phyloP scores from a whole-genome alignment of 1,140 invertebrate genomes.

The Papilio dardanus region DNA sequence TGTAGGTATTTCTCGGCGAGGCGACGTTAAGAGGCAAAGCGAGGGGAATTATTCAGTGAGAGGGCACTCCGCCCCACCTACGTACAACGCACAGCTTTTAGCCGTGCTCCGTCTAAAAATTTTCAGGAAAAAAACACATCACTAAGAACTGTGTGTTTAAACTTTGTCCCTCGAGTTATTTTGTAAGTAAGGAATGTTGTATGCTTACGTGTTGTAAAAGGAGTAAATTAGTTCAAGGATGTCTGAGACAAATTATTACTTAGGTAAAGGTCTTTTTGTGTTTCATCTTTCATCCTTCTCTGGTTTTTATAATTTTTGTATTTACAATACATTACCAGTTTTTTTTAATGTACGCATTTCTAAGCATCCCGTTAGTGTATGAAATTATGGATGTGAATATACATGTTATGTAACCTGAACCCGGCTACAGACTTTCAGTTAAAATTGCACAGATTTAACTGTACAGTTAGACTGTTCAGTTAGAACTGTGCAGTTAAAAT shows the following conservation, averaged over 20 bases:
- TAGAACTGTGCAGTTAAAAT: no score
- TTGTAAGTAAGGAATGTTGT: not conserved
- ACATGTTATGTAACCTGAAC: no score
- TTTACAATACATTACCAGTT: no score
- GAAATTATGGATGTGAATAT: no score
- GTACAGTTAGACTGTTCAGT: no score
- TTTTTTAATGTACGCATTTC: no score
- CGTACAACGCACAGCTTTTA: slow-evolving; percentile 33
- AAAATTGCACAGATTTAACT: no score
- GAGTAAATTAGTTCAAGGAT: not conserved
- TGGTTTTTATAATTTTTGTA: no score
- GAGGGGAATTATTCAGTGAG: slow-evolving; percentile 35
- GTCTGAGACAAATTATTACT: not conserved
- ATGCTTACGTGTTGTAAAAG: not conserved
- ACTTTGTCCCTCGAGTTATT: slow-evolving; percentile 17
- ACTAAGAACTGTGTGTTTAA: slow-evolving; percentile 27
- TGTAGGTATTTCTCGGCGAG: slow-evolving; percentile 28
- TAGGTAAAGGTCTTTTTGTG: not conserved
- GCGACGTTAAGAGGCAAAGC: slow-evolving; percentile 32
- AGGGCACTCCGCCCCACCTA: slow-evolving; percentile 30
- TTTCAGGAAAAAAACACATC: slow-evolving; percentile 25
- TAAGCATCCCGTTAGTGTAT: no score
- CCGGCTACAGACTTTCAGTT: no score
- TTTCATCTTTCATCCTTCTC: not conserved
- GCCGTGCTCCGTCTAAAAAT: slow-evolving; percentile 25